Evolutionary conservation across 2,888 invertebrate genomes (phyloP), one percentile per base, ranked within the genome.

Genomic region (Pediacus dermestoides): DNA sequence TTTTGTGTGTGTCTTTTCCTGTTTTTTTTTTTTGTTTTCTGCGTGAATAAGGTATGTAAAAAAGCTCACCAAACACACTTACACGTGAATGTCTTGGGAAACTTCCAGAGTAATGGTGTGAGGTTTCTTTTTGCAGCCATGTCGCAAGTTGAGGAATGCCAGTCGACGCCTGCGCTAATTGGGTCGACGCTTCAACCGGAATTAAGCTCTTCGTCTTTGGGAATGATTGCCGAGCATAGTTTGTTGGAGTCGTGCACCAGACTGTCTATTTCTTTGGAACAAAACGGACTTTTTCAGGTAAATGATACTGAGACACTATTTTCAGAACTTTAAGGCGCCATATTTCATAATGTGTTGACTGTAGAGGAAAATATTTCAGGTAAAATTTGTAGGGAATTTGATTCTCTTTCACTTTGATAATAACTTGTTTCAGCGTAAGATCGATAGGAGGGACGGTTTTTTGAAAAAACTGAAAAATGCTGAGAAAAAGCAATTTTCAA

Each of bases 121-220:
- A n/a, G n/a, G n/a, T n/a, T n/a, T n/a, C n/a, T n/a, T n/a, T 44
- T 63, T 63, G 12, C 70, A 83, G 84, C 81, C 43, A 75, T 87
- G 76, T 79, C 87, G 26, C 86, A 87, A 61, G 88, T 88, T 54
- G 90, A 91, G 66, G 90, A 91, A 72, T 88, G 89, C 56, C 89
- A 90, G 67, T 90, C 90, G 39, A 89, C 89, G 59, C 89, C 90
- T 30, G 86, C 89, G 33, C 70, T 90, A 59, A 77, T 84, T 59
- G 86, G 87, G 61, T 79, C 80, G 42, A 80, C 75, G 53, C 58
- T 71, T 9, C 67, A 70, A 54, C 73, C 74, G 18, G 74, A 73
- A 53, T 79, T 77, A 31, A 76, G 75, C 53, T 74, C 74, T 31
- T 75, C 80, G 39, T 82, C 82, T 2, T 74, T 88, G 47, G 88